A percentile compares a stretch with the other conserved stretches of the same genome.
Evolutionary conservation across 2,797 vertebrate genomes (phyloP).

Genomic region (Bovichtus variegatus): DNA sequence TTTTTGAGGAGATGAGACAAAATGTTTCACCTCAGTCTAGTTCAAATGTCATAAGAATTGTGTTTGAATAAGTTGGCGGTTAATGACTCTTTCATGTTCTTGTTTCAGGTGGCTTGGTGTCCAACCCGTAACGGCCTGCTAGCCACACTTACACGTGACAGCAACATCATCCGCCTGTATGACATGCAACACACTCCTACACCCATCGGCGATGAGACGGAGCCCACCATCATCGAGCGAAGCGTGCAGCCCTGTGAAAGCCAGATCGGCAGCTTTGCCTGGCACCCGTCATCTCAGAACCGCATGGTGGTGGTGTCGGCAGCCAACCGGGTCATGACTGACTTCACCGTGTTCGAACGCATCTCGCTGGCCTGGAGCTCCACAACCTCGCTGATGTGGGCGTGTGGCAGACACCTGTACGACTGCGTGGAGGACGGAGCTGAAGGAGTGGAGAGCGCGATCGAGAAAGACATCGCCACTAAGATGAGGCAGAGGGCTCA

Average conservation of each 20-base stretch:
- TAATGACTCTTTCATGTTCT: not conserved
- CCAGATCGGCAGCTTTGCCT: constrained; percentile 96
- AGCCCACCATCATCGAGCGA: constrained; percentile 98
- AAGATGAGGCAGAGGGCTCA: constrained; percentile 96
- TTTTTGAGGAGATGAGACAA: not conserved
- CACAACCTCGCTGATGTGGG: constrained; percentile 96
- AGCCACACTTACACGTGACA: constrained; percentile 96
- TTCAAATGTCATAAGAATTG: not conserved
- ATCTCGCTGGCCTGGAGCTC: constrained; percentile 98
- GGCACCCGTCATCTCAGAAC: constrained; percentile 97
- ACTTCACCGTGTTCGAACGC: constrained; percentile 98
- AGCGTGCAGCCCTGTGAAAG: constrained; percentile 95
- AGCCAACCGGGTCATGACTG: constrained; percentile 93
- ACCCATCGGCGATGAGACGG: constrained; percentile 96
- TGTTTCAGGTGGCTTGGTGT: constrained; percentile 92
- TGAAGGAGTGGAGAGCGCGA: constrained; percentile 83
- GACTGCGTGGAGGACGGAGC: constrained; percentile 92
- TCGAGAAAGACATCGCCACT: constrained; percentile 94
- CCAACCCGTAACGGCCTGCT: constrained; percentile 95
- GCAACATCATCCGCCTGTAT: constrained; percentile 95
- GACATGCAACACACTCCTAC: constrained; percentile 99
- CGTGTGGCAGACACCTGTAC: constrained; percentile 95
- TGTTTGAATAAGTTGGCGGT: not conserved
- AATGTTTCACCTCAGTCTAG: not conserved
- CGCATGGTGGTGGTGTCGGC: constrained; percentile 98